Percentiles rank a stretch among this genome's conserved stretches.
Conservation (phyloP, 2,888 invertebrate genomes). For the Platyscelio sp. region DNA sequence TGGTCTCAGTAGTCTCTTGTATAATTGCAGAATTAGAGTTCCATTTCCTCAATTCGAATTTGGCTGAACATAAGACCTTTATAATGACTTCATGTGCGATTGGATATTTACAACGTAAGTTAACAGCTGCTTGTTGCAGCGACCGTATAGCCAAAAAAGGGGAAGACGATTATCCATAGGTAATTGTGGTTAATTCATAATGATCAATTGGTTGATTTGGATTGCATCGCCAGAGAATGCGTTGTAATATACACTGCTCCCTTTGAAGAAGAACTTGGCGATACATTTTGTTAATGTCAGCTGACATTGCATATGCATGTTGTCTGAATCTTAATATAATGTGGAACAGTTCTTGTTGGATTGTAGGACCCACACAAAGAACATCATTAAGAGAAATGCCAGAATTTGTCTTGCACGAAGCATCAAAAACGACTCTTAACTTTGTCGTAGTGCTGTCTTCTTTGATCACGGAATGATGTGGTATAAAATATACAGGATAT, state of each 20-base stretch:
- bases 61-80: background rate
- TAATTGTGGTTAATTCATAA: slow-evolving; percentile 71
- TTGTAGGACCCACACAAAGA: slow-evolving; percentile 68
- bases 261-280: slow-evolving; percentile 54
- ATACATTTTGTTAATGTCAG: slow-evolving; percentile 79
- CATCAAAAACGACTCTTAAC: slow-evolving; percentile 65
- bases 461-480: no score
- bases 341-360: slow-evolving; percentile 53
- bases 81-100: slow-evolving; percentile 30
- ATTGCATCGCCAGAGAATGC: slow-evolving; percentile 75
- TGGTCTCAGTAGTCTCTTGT: background rate
- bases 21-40: background rate
- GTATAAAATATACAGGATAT: no score
- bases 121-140: slow-evolving; percentile 69
- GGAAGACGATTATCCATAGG: slow-evolving; percentile 72
- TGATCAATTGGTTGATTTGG: slow-evolving; percentile 5
- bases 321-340: slow-evolving; percentile 53
- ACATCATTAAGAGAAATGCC: slow-evolving; percentile 73
- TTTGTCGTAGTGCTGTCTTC: no score
- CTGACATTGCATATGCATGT: slow-evolving; percentile 62
- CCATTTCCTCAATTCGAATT: slow-evolving; percentile 57
- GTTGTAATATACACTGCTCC: slow-evolving; percentile 67
- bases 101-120: slow-evolving; percentile 57
- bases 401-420: slow-evolving; percentile 65
- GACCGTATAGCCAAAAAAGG: slow-evolving; percentile 72